Percentiles rank a stretch among this genome's conserved stretches.
Evolutionary conservation across 2,113 vertebrate species (phyloP).

Genomic region (Colossoma macropomum): DNA sequence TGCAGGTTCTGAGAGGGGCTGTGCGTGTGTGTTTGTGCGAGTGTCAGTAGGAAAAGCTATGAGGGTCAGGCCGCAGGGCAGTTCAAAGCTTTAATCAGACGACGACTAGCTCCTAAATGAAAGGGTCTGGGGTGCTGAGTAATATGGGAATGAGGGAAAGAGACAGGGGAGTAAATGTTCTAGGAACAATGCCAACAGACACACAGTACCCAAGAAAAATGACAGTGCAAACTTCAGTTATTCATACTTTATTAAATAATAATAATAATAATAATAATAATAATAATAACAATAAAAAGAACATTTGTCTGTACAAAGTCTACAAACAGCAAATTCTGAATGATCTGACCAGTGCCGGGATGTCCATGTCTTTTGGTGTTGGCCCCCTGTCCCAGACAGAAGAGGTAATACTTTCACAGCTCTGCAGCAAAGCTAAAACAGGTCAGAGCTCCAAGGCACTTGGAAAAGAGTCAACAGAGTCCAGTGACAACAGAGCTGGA

Average conservation of each 20-base stretch:
- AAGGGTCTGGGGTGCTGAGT: slow-evolving; percentile 10
- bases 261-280: slow-evolving; percentile 84
- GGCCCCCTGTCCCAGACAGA: slow-evolving; percentile 78
- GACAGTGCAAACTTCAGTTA: slow-evolving; percentile 61
- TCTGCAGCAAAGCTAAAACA: slow-evolving; percentile 77
- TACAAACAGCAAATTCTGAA: slow-evolving; percentile 93
- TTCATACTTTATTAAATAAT: slow-evolving; percentile 94
- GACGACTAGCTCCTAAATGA: slow-evolving; percentile 21
- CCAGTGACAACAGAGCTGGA: slow-evolving; percentile 68
- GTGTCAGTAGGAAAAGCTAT: not conserved
- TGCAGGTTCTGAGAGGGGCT: not conserved
- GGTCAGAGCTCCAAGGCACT: slow-evolving; percentile 90
- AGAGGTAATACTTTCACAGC: slow-evolving; percentile 83
- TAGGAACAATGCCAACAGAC: not conserved
- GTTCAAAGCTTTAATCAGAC: slow-evolving; percentile 27
- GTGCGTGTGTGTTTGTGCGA: not conserved
- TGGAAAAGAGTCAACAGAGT: slow-evolving; percentile 81
- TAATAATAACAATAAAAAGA: slow-evolving; percentile 92
- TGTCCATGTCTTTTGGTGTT: slow-evolving; percentile 67
- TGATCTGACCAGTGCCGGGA: slow-evolving; percentile 81
- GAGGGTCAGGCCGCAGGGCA: not conserved
- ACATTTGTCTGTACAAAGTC: slow-evolving; percentile 95
- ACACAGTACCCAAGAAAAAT: slow-evolving; percentile 4
- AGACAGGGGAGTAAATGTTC: not conserved
- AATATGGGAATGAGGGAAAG: not conserved